These are phyloP conservation scores for Hucho hucho DNA, from an alignment of 2,113 vertebrate genomes.

Conservation along the genomic window DNA sequence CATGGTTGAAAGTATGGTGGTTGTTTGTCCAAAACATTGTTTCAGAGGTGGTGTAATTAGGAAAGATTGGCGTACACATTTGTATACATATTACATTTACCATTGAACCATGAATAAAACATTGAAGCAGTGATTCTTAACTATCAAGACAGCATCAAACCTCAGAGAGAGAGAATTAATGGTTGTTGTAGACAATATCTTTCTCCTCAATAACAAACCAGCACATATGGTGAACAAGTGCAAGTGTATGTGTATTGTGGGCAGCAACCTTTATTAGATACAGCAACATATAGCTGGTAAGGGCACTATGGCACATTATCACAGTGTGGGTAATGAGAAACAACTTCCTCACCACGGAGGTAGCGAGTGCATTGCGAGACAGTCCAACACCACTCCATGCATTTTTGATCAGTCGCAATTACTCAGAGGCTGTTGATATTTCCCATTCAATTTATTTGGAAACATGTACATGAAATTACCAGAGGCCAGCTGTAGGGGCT, in stretches of 20 bases:
- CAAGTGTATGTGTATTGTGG: slow-evolving; percentile 18
- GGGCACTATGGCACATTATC: slow-evolving; percentile 60
- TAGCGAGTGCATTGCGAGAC: slow-evolving; percentile 27
- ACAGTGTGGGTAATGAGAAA: slow-evolving; percentile 65
- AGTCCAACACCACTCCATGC: slow-evolving; percentile 46
- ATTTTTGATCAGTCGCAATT: slow-evolving; percentile 73
- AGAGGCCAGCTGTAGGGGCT: slow-evolving; percentile 66
- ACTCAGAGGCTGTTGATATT: slow-evolving; percentile 72
- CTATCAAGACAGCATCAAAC: slow-evolving; percentile 47
- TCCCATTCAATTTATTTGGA: slow-evolving; percentile 66
- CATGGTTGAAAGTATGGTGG: no score
- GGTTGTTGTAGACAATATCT: slow-evolving; percentile 45
- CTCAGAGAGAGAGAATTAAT: slow-evolving; percentile 57
- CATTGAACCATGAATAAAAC: no score
- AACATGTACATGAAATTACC: slow-evolving; percentile 68
- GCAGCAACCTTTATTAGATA: slow-evolving; percentile 57
- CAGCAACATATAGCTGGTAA: slow-evolving; percentile 46
- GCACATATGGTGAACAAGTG: slow-evolving; percentile 48
- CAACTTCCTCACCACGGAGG: slow-evolving; percentile 53
- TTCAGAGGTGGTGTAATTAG: slow-evolving; percentile 17
- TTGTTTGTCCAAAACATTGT: not conserved
- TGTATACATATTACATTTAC: no score
- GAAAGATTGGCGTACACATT: no score
- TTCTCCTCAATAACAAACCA: slow-evolving; percentile 56
- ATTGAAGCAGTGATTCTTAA: slow-evolving; percentile 35